These are phyloP conservation scores for Litocranius walleri DNA, from an alignment of 2,113 vertebrate species.

Conservation along the genomic window DNA sequence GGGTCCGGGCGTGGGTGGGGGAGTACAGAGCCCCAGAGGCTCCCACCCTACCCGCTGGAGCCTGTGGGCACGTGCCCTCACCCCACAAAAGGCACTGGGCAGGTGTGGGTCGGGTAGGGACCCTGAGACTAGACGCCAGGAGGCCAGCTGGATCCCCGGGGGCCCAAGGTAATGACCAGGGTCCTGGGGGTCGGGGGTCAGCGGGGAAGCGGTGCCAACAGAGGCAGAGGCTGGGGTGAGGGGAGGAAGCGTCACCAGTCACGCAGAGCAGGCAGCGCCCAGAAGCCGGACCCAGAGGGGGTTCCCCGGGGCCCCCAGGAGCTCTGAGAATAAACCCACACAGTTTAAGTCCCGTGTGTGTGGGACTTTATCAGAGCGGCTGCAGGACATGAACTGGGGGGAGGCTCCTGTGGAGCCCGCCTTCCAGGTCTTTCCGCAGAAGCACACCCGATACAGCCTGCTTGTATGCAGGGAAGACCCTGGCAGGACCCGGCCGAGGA, in stretches of 20 bases:
- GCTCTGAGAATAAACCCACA: accelerated
- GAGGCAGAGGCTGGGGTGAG: not conserved
- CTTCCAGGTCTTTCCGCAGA: not conserved
- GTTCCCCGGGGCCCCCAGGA: not conserved
- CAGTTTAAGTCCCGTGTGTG: accelerated
- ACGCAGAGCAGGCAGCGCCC: not conserved
- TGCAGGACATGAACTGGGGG: accelerated
- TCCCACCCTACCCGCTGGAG: not conserved
- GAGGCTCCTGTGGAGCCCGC: accelerated
- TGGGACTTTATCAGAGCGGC: accelerated
- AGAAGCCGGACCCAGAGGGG: not conserved
- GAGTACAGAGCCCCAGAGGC: not conserved
- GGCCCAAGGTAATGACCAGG: not conserved
- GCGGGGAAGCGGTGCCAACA: accelerated
- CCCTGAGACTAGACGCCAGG: accelerated
- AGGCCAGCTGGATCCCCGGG: not conserved
- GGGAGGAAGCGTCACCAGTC: not conserved
- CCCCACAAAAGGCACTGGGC: not conserved
- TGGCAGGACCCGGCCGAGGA: not conserved
- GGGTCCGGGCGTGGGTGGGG: accelerated
- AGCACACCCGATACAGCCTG: accelerated
- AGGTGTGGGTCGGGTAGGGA: not conserved
- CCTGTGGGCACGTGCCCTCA: not conserved
- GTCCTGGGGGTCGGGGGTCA: not conserved
- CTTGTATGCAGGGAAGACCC: accelerated